Evolutionary conservation across 1,140 invertebrate species (phyloP), one percentile per base, ranked within the genome.

Genomic region (Rhynchophorus ferrugineus): DNA sequence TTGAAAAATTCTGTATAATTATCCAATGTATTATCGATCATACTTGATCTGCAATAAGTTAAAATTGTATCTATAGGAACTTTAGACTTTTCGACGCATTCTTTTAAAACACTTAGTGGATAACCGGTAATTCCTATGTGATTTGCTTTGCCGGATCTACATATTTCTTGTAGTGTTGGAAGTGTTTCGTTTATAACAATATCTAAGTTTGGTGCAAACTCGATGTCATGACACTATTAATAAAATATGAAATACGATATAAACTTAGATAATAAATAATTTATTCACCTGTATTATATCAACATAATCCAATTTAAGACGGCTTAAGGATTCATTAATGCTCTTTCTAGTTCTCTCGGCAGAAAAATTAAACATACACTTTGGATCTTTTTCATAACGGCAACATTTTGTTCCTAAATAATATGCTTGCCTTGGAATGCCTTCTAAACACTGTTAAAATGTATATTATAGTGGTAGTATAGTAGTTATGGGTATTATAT

Each of bases 381-480:
- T 75, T 16, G 76, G 78, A 49, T 86, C 77, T 19, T 77, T 70
- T 55, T 85, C 82, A 64, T 93, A 96, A 46, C 92, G 77, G 1
- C 89, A 89, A 29, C 91, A 80, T 77, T 97, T 97, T n/a, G 91
- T 95, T 8, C 82, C 87, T n/a, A 98, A 78, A 64, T 92, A 94
- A 70, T 87, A 96, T 1, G 86, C 76, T 56, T 85, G 60, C 19
- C 94, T 73, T 0, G 92, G 91, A 49, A 95, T 75, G 35, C 73
- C 79, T 68, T 80, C 74, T 0, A 95, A 72, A 3, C 87, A 90
- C 85, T 85, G 53, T n/a, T n/a, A 38, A 49, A 34, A 58, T 24
- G 52, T 41, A n/a, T 20, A 51, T 42, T 13, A 44, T 39, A 11
- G 19, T n/a, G n/a, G 33, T 34, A 34, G 33, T 34, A 8, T n/a